A percentile compares a stretch with the other conserved stretches of the same genome.
Evolutionary conservation across 35 echinoderm and acorn worm species (phyloP).

Genomic region (Ophiothrix spiculata): DNA sequence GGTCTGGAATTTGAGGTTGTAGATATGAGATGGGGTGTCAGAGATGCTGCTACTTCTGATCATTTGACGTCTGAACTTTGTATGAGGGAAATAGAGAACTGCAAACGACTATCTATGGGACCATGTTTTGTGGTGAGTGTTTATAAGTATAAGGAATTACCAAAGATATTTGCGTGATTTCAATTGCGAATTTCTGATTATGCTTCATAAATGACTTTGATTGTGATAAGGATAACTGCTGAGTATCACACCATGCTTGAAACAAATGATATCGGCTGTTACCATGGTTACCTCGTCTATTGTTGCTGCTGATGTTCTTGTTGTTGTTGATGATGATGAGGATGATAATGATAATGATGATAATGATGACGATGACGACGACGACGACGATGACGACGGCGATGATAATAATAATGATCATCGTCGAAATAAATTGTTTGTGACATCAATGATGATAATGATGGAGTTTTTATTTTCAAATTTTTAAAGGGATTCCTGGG

Average conservation of each 20-base stretch:
- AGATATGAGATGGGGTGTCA: slow-evolving; percentile 81
- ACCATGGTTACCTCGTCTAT: no score
- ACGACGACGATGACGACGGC: neutral
- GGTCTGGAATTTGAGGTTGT: slow-evolving; percentile 85
- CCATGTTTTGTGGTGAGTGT: slow-evolving; percentile 77
- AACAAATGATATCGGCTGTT: no score
- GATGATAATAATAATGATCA: neutral
- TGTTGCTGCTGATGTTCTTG: no score
- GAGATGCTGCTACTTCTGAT: slow-evolving; percentile 69
- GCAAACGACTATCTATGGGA: slow-evolving; percentile 69
- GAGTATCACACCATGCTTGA: neutral
- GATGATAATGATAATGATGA: neutral
- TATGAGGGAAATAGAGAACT: slow-evolving; percentile 70
- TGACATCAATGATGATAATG: neutral
- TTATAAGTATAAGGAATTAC: neutral
- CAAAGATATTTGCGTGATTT: neutral
- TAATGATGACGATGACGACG: neutral
- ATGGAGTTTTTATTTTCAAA: neutral
- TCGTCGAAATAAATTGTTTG: neutral
- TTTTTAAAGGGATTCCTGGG: slow-evolving; percentile 77
- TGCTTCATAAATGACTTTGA: neutral
- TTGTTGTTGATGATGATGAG: neutral
- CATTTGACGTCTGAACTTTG: slow-evolving; percentile 75
- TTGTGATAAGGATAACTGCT: neutral
- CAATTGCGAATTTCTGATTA: neutral